Percentiles rank a stretch among this genome's conserved stretches.
These are phyloP conservation scores for Teleopsis dalmanni DNA, from an alignment of 1,140 invertebrate genomes.

Conservation along the genomic window DNA sequence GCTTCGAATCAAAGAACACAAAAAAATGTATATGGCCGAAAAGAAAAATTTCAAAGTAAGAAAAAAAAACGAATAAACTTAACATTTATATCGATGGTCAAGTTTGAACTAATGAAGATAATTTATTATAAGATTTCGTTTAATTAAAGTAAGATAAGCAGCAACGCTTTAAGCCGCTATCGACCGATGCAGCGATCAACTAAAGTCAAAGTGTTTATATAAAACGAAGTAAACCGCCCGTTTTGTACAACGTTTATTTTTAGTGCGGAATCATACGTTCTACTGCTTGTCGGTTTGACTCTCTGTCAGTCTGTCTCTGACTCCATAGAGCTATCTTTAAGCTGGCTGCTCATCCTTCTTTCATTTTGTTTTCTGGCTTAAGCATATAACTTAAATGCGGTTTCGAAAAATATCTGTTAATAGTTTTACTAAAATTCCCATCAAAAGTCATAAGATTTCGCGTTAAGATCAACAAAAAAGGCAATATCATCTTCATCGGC, in stretches of 20 bases:
- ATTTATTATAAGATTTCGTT: constrained; percentile 16
- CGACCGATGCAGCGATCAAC: background rate
- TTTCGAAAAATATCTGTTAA: no score
- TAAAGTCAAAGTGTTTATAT: no score
- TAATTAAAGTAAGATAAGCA: constrained; percentile 15
- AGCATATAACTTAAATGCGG: no score
- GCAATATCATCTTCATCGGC: no score
- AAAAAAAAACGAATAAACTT: no score
- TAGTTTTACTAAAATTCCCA: constrained; percentile 5
- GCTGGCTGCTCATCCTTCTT: background rate
- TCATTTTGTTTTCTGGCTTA: background rate
- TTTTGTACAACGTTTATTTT: background rate
- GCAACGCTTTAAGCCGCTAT: background rate
- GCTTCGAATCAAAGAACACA: no score
- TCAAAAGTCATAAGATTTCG: constrained; percentile 1
- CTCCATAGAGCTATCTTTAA: constrained; percentile 1
- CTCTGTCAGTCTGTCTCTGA: background rate
- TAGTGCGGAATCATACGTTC: background rate
- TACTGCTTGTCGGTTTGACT: background rate
- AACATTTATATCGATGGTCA: no score
- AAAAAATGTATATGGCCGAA: no score
- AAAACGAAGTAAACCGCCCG: background rate
- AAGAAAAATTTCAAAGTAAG: no score
- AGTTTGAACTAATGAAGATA: constrained; percentile 15
- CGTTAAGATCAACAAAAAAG: constrained; percentile 6